Evolutionary conservation across 1,140 invertebrate genomes (phyloP), one percentile per base, ranked within the genome.

Genomic region (Hyphantria cunea): DNA sequence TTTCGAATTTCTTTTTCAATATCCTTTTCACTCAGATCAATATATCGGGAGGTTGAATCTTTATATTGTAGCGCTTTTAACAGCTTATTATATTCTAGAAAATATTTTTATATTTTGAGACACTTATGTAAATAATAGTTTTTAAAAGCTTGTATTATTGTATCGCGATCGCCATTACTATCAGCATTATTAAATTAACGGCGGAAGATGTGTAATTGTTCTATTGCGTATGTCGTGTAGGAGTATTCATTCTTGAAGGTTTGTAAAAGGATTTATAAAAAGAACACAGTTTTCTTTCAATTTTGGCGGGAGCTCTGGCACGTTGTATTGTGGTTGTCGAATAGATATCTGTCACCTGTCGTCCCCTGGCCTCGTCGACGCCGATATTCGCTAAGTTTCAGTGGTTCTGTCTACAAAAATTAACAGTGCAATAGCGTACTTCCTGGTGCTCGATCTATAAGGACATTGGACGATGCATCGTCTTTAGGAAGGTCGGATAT

Each of bases 271-370:
- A 68, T 80, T 78, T 71, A 59, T 77, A 81, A 78, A 83, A 81
- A 77, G 73, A 84, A 77, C 68, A 45, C 68, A 74, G 70, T 74
- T 74, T 81, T 79, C 76, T 82, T 86, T 88, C 80, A 85, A 84
- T 82, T 88, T 88, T 88, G 86, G 84, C 86, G 84, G 84, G 84
- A 84, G 74, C 62, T 67, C 78, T 82, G 78, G 80, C 81, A 84
- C 74, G 74, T 81, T 85, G 74, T 75, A 75, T 76, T 68, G 65
- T 65, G 66, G 68, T 74, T 77, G 81, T 80, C 74, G 75, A 80
- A 86, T 77, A 66, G 72, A 79, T 72, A 84, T 79, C 81, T 89
- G 86, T 87, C 86, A 86, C 80, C 78, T 89, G 86, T 86, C 83
- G 82, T 72, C 79, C 58, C 70, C 74, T 83, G 82, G 76, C 76